A percentile compares a stretch with the other conserved stretches of the same genome.
These are phyloP conservation scores for Parauchenoglanis ngamensis DNA, from an alignment of 2,797 vertebrate genomes.

Conservation along the genomic window DNA sequence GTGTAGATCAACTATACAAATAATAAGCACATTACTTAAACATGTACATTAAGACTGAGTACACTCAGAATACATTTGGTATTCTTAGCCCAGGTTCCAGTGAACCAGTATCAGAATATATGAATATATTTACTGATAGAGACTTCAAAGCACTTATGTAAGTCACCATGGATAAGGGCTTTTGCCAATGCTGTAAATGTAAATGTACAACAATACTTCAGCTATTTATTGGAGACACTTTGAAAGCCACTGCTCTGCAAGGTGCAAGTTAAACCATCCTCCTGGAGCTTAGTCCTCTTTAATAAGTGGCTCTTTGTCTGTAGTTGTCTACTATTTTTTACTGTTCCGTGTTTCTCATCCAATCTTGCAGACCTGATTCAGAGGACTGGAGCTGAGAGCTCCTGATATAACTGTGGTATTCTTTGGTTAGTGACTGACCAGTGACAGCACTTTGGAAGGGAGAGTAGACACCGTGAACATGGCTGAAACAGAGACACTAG, in stretches of 20 bases:
- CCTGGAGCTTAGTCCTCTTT: background rate
- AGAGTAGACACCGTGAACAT: background rate
- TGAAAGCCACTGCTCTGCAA: background rate
- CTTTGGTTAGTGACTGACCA: background rate
- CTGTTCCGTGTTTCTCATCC: background rate
- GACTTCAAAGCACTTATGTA: too few species aligned
- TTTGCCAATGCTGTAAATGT: too few species aligned
- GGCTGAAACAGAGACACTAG: conserved; percentile 1
- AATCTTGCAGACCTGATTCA: background rate
- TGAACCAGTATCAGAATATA: too few species aligned
- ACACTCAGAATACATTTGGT: too few species aligned
- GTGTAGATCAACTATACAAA: background rate
- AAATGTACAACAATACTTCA: background rate
- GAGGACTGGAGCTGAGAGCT: background rate
- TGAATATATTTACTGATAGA: too few species aligned
- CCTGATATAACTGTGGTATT: background rate
- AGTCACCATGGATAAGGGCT: too few species aligned
- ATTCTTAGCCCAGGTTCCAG: too few species aligned
- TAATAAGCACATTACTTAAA: background rate
- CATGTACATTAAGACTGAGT: background rate
- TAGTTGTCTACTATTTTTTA: background rate
- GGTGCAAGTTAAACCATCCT: background rate
- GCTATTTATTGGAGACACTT: background rate
- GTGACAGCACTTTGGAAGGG: background rate
- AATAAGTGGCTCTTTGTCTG: background rate